Evolutionary conservation across 2,797 vertebrate genomes (phyloP), one percentile per base, ranked within the genome.

Genomic region (Acipenser ruthenus): DNA sequence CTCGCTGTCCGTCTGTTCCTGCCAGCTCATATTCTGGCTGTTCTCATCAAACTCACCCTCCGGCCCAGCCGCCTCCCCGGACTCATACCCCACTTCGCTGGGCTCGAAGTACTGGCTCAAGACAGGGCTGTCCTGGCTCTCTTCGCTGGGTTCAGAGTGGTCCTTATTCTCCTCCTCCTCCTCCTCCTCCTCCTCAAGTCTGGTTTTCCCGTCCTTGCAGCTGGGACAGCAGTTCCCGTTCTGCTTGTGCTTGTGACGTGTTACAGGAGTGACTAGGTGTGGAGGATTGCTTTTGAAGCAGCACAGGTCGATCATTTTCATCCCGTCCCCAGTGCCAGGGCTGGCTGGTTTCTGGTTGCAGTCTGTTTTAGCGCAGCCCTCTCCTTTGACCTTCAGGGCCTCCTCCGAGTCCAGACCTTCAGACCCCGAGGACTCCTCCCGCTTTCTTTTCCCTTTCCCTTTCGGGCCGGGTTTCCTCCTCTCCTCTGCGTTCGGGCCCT

Each of bases 391-490:
- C 55, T 78, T 82, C 70, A 78, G 72, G 52, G 73, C 80, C 49
- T 81, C 72, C 72, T 75, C 74, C 1, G 63, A 7, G 67, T 66
- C 74, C 78, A 83, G 67, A 72, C 79, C 23, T 1, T 66, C 60
- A 15, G 68, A 78, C 66, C 73, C 70, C 70, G 87, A 71, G 9
- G 65, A 37, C 23, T 37, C 49, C 55, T 69, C 86, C 68, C 0
- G 73, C 49, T 79, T 82, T 64, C 86, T 90, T 80, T 8, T 87
- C 71, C 81, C 80, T 66, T 93, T 91, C 59, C 91, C 89, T 37
- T 92, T 91, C 66, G 93, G 94, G 65, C 93, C 83, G 0, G 94
- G 86, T 67, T 91, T 91, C 78, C 92, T 84, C 67, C 91, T 89
- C 15, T 92, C 86, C 67, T 87, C 84, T 0, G 82, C 81, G 70